A percentile compares a stretch with the other conserved stretches of the same genome.
These are phyloP conservation scores for Strigamia crassipes DNA, from an alignment of 2,888 invertebrate genomes.

Conservation along the genomic window DNA sequence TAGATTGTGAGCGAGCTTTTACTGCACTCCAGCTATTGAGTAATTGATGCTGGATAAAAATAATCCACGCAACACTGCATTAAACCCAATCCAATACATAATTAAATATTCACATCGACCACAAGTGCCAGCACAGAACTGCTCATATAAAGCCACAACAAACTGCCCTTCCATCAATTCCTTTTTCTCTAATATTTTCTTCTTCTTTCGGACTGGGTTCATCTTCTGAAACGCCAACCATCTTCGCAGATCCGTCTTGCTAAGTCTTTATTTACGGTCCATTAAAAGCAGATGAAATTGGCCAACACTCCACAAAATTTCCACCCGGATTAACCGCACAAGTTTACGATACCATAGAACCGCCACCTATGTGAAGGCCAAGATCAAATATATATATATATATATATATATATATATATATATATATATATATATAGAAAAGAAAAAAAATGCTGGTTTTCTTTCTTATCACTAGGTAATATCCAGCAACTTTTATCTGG, in stretches of 20 bases:
- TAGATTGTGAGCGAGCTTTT: conserved; percentile 4
- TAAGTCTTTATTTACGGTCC: conserved; percentile 35
- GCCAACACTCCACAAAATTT: conserved; percentile 34
- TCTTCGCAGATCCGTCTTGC: conserved; percentile 30
- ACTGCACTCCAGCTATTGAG: conserved; percentile 1
- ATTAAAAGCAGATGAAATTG: conserved; percentile 33
- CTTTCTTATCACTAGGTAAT: conserved; percentile 2
- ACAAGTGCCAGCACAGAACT: neutral
- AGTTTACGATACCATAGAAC: conserved; percentile 31
- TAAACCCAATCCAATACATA: too few species aligned
- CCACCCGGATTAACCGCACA: conserved; percentile 29
- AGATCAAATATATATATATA: neutral
- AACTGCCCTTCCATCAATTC: neutral
- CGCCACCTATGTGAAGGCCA: conserved; percentile 16
- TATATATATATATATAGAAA: neutral
- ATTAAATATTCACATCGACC: too few species aligned
- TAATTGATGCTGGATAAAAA: neutral
- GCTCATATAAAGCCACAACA: neutral
- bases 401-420: too few species aligned
- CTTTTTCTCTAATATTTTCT: neutral
- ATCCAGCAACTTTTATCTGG: conserved; percentile 18
- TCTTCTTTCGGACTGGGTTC: neutral
- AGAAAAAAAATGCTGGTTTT: neutral
- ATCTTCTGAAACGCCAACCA: neutral
- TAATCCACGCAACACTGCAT: too few species aligned